Base-by-base conservation (phyloP, 2,888 invertebrate species). In the Cheilosia pagana region DNA sequence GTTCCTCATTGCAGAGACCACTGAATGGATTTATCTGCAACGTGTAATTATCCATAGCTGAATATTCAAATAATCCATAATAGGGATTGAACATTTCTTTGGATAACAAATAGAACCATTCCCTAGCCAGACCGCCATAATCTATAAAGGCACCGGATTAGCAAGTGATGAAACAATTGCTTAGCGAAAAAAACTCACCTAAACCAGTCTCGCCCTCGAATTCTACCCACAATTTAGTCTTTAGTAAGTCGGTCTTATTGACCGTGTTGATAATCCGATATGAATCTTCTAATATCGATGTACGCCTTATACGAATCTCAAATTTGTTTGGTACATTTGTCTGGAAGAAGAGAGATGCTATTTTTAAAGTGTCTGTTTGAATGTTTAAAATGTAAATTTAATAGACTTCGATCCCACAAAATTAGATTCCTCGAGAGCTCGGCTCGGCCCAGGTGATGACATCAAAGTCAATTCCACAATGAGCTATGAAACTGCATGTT, bases 61-160 rank as follows among this genome's bases (percentile, higher is more conserved):
- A 99, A 94, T 99, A 99, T 93, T 99, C 99, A 93, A 99, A 99
- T 70, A 99, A 94, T 0, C 99, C 99, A 93, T 99, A 99, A 92
- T 99, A 99, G 0, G 99, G 99, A 94, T 99, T 99, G 93, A 99
- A 99, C 98, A 99, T 99, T 93, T 99, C 99, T 92, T 98, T 98
- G 1, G 99, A 99, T 12, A 99, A 93, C 28, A 99, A 94, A 94
- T 98, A 99, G 94, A 99, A 99, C 98, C 99, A 99, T 93, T 99
- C 99, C 82, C 99, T 94, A 0, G 98, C 97, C 67, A 99, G 94
- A 16, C 99, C 99, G 72, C 99, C 99, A 92, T 99, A 99, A 93
- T 99, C 99, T 93, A 95, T 0, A 74, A 43, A 12, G 16, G 7
- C 16, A 16, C 8, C 45, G 62, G 62, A 28, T 63, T 25, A 23